These are phyloP conservation scores for Otolemur garnettii DNA, from an alignment of 2,113 vertebrate species.

Conservation along the genomic window DNA sequence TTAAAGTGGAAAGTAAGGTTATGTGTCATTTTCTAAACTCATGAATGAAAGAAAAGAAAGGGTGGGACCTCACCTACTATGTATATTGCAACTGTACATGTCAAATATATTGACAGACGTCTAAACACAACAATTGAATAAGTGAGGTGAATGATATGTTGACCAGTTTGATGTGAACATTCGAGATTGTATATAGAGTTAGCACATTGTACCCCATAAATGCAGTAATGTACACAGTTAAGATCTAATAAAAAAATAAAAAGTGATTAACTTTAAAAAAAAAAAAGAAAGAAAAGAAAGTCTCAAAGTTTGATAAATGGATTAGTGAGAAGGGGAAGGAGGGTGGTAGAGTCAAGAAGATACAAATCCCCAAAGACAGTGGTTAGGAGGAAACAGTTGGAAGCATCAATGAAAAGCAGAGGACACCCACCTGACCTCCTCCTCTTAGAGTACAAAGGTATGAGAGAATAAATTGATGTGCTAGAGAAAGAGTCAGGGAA, in stretches of 20 bases:
- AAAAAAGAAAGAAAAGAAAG: not conserved
- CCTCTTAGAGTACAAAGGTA: not conserved
- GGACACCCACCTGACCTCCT: not conserved
- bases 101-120: too few relatives aligned
- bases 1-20: not conserved
- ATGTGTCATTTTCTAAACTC: not conserved
- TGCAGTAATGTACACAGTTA: too few relatives aligned
- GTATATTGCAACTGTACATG: too few relatives aligned
- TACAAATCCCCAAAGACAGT: not conserved
- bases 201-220: too few relatives aligned
- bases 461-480: not conserved
- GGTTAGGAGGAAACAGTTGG: not conserved
- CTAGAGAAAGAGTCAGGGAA: not conserved
- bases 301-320: not conserved
- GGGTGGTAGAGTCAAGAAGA: not conserved
- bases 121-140: too few relatives aligned
- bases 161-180: too few relatives aligned
- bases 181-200: too few relatives aligned
- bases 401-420: not conserved
- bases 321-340: not conserved
- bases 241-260: too few relatives aligned
- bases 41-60: not conserved
- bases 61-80: too few relatives aligned
- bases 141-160: too few relatives aligned
- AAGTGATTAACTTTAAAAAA: too few relatives aligned